A percentile compares a stretch with the other conserved stretches of the same genome.
Conservation (phyloP, 1,140 invertebrate genomes). For the Magallana gigas region DNA sequence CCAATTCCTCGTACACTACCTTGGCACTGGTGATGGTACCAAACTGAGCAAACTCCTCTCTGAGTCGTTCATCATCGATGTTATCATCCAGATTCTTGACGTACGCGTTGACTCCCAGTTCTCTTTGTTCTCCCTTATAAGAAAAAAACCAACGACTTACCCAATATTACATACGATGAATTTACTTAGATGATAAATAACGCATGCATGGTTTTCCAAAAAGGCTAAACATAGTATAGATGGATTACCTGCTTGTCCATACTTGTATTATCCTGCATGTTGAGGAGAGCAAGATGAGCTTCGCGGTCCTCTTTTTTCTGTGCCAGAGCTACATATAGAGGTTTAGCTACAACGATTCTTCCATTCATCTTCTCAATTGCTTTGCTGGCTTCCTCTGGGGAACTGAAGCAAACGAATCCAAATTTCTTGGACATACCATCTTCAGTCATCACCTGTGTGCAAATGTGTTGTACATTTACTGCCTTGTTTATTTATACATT, state of each 20-base stretch:
- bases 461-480: no score
- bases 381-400: conserved; percentile 99
- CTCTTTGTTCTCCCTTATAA: conserved; percentile 88
- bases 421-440: conserved; percentile 91
- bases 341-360: conserved; percentile 96
- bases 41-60: conserved; percentile 96
- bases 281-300: conserved; percentile 92
- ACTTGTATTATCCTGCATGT: conserved; percentile 96
- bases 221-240: no score
- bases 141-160: no score
- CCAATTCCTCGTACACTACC: conserved; percentile 40
- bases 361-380: conserved; percentile 99
- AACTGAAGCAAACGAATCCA: conserved; percentile 99
- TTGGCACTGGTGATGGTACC: conserved; percentile 97
- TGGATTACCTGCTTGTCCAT: conserved; percentile 90
- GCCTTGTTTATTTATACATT: no score
- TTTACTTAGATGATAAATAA: no score
- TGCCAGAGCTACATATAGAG: conserved; percentile 98
- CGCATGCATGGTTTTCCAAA: no score
- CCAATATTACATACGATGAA: no score
- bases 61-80: conserved; percentile 96
- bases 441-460: conserved; percentile 71
- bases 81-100: conserved; percentile 99
- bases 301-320: conserved; percentile 99
- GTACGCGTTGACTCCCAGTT: conserved; percentile 98